Percentiles rank a stretch among this genome's conserved stretches.
Conservation (phyloP, 1,140 invertebrate genomes). For the Forficula auricularia region DNA sequence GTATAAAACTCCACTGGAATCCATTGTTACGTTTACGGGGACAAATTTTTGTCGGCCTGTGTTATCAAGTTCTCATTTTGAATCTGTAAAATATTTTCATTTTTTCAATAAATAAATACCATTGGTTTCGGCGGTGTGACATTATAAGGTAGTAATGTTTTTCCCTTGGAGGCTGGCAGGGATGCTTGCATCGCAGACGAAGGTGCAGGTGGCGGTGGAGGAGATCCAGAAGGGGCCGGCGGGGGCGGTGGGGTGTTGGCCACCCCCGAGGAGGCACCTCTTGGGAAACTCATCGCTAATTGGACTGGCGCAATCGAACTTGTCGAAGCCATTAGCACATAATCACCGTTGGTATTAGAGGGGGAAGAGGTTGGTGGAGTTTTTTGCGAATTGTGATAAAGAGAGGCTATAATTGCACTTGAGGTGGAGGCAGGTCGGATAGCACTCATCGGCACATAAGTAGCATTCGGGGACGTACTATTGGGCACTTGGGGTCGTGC, state of each 20-base stretch:
- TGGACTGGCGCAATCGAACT: constrained; percentile 9
- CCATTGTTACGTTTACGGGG: too few species aligned
- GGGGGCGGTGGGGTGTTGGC: constrained; percentile 21
- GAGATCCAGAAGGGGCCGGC: constrained; percentile 14
- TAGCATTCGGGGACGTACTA: neutral
- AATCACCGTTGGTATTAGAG: constrained; percentile 7
- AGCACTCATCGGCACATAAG: constrained; percentile 3
- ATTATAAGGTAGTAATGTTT: constrained; percentile 69
- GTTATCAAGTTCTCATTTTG: too few species aligned
- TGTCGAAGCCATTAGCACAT: constrained; percentile 8
- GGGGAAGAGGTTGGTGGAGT: neutral
- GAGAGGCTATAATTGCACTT: too few species aligned
- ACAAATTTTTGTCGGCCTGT: too few species aligned
- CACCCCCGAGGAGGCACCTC: constrained; percentile 12
- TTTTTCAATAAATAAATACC: too few species aligned
- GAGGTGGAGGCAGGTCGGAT: neutral
- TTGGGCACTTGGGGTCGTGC: constrained; percentile 29
- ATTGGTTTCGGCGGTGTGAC: constrained; percentile 64
- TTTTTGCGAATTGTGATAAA: too few species aligned
- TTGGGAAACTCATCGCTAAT: constrained; percentile 15
- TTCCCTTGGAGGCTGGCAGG: constrained; percentile 30
- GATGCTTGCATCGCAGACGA: constrained; percentile 21
- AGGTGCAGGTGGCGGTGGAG: constrained; percentile 19
- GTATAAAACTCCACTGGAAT: too few species aligned
- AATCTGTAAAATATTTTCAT: too few species aligned